phyloP scores from a whole-genome alignment of 2,888 invertebrate genomes.

The Agonopterix heracliana region DNA sequence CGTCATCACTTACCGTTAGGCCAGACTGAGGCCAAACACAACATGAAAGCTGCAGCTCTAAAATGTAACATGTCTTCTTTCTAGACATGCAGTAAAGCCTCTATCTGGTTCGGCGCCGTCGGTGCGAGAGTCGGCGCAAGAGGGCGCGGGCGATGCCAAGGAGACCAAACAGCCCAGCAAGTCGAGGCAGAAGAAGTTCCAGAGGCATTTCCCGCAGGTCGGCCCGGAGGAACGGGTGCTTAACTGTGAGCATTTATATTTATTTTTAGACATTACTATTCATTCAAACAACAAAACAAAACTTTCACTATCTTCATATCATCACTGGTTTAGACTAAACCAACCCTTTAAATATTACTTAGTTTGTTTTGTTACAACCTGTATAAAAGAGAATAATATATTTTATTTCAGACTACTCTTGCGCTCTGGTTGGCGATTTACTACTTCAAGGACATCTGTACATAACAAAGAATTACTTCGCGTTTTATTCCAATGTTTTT shows the following conservation, averaged over 20 bases:
- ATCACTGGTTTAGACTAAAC: too few species aligned
- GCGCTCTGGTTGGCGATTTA: slow-evolving; percentile 94
- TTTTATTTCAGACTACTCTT: slow-evolving; percentile 86
- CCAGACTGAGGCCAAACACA: too few species aligned
- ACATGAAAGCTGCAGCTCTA: too few species aligned
- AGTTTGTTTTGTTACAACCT: too few species aligned
- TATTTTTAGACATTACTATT: not conserved
- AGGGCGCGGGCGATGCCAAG: slow-evolving; percentile 42
- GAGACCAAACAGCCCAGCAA: slow-evolving; percentile 79
- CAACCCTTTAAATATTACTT: too few species aligned
- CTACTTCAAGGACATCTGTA: slow-evolving; percentile 95
- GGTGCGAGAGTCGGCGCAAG: slow-evolving; percentile 35
- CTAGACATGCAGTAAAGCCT: slow-evolving; percentile 76
- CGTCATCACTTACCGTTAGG: too few species aligned
- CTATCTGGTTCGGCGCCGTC: slow-evolving; percentile 75
- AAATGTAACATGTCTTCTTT: slow-evolving; percentile 14
- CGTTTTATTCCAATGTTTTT: slow-evolving; percentile 97
- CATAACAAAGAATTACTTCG: slow-evolving; percentile 95
- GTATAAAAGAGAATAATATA: too few species aligned
- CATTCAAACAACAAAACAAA: too few species aligned
- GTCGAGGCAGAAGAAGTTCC: slow-evolving; percentile 91
- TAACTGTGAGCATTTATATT: slow-evolving; percentile 80
- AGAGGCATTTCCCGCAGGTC: slow-evolving; percentile 90
- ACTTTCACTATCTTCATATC: too few species aligned
- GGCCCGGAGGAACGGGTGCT: slow-evolving; percentile 89